Base-by-base conservation (phyloP, 1,140 invertebrate species). In the Pseudachorutes palmiensis region DNA sequence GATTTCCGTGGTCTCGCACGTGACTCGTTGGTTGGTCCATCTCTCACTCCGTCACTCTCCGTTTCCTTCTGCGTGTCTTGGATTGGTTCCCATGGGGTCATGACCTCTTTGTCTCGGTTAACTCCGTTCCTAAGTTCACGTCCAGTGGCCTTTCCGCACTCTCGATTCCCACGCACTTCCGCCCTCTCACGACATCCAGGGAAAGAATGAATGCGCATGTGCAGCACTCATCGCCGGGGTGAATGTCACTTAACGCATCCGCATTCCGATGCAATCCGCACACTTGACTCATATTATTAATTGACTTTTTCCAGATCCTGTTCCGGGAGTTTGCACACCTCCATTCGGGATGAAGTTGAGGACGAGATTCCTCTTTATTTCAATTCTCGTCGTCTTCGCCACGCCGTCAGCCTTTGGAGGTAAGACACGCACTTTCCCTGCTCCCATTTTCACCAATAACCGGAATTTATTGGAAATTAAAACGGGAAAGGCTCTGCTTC, bases 211-310 rank as follows among this genome's bases (percentile, higher is more conserved):
- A 41, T 41, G 36, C 5, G 5, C 19, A 41, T 41, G 5, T 5
- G 36, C 5, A 41, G 36, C 19, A 9, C 5, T 41, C 5, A 22
- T 62, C n/a, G 61, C 61, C 5, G 29, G 58, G 24, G 29, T 60
- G 24, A 61, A 61, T 31, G 22, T 61, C 59, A 14, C 28, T 61
- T 16, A 30, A 61, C 24, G 29, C 36, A 41, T 41, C 36, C 36
- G 36, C 36, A 41, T 41, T 41, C 36, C 36, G 16, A 26, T 31
- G 24, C 16, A 22, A 28, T n/a, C 16, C n/a, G 9, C 9, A 29
- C 9, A 31, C 19, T n/a, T 57, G 5, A 57, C 12, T 57, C 5
- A 12, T 57, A 16, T 61, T 41, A 9, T 41, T 19, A 41, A 5
- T 41, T 41, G 36, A 41, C 36, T 41, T 41, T 9, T 9, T 41